Base-by-base conservation (phyloP, 2,113 vertebrate genomes). In the Urocynchramus pylzowi region DNA sequence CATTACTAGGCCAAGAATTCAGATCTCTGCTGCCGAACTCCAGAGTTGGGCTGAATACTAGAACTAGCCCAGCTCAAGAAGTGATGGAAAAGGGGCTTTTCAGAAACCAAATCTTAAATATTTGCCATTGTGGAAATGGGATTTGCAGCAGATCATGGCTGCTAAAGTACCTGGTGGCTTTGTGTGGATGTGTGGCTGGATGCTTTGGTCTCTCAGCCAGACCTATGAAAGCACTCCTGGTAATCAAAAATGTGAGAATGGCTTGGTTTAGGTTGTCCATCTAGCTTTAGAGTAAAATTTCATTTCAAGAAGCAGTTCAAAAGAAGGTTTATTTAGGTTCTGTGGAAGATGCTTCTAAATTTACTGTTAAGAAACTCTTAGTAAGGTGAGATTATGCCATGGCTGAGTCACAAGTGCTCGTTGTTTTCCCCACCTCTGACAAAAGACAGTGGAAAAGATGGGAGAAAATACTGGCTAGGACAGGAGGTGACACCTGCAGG, bases 1-100 rank as follows among this genome's bases (percentile, higher is more conserved):
- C 86, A 44, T 91, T 96, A 89, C 95, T 67, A 53, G 82, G 94
- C 84, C 95, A 90, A 89, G 95, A 95, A 97, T 95, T 96, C 77
- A 79, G 94, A 95, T 92, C 88, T 84, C 50, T 91, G 70, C 76
- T 24, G 35, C 89, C 1, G 0, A 94, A 18, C 71, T 82, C 73
- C 78, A 67, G 79, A 70, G 47, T 92, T 22, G 50, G 28, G 67
- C 60, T 87, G 77, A 84, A 76, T 39, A 18, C 28, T 76, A 84
- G 79, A 76, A 63, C 75, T 24, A 53, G 42, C n/a, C 22, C 39
- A 74, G 77, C 23, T 53, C 21, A 57, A 70, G 44, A 73, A 6
- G 13, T 82, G 60, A 81, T 82, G 60, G 60, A 89, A 89, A 96
- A 71, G 23, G 13, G 31, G 17, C 39, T 84, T 78, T 70, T 67